A percentile compares a stretch with the other conserved stretches of the same genome.
These are phyloP conservation scores for Tethya wilhelma DNA, from an alignment of 37 sponge, comb jelly and placozoan genomes.

Conservation along the genomic window DNA sequence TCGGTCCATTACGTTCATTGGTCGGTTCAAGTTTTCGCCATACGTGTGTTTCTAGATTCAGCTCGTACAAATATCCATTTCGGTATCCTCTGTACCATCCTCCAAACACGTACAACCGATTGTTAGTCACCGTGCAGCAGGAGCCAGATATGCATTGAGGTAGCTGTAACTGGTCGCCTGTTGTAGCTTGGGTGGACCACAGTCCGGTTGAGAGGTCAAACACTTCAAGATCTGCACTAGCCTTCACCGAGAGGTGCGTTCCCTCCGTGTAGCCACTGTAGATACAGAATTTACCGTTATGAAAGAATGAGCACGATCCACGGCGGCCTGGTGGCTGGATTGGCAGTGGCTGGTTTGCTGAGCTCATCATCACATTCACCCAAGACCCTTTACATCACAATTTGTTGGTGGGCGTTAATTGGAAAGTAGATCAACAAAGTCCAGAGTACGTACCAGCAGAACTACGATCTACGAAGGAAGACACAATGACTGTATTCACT, in stretches of 20 bases:
- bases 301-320: neutral
- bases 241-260: neutral
- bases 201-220: neutral
- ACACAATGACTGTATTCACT: no score
- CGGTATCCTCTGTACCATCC: conserved; percentile 27
- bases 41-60: conserved; percentile 4
- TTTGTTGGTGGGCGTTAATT: neutral
- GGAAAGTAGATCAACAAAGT: no score
- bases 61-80: conserved; percentile 25
- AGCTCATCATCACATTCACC: no score
- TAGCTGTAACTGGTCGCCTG: neutral
- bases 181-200: neutral
- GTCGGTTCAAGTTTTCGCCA: conserved; percentile 25
- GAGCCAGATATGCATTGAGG: conserved; percentile 9
- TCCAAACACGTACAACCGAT: conserved; percentile 40
- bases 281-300: neutral
- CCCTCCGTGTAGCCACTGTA: neutral
- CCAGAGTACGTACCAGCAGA: no score
- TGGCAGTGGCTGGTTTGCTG: neutral
- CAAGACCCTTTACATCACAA: no score
- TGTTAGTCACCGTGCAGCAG: conserved; percentile 11
- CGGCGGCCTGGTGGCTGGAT: neutral
- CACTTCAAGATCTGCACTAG: neutral
- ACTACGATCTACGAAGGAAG: no score
- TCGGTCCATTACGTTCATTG: conserved; percentile 23